Evolutionary conservation across 2,113 vertebrate species (phyloP).

Genomic region (Campylomormyrus numenius): DNA sequence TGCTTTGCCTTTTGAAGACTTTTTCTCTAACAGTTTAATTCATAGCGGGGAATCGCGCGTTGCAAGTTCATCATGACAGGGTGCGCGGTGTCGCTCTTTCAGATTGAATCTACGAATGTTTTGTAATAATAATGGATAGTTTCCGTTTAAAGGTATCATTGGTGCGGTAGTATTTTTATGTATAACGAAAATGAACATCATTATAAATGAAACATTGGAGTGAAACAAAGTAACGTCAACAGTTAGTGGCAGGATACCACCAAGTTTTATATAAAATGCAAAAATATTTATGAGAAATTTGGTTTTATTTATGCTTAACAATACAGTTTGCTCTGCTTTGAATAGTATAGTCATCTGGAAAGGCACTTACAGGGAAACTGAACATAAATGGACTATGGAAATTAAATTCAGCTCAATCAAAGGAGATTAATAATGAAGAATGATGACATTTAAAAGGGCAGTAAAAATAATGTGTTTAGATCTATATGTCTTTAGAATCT

Average conservation of each 20-base stretch:
- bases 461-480: background rate
- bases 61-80: background rate
- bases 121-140: background rate
- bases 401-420: background rate
- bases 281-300: background rate
- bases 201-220: background rate
- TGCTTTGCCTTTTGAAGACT: background rate
- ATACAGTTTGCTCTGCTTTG: background rate
- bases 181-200: background rate
- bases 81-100: background rate
- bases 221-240: background rate
- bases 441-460: background rate
- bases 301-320: background rate
- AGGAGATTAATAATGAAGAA: background rate
- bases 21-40: background rate
- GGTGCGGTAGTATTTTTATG: background rate
- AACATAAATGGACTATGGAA: background rate
- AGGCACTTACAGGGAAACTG: background rate
- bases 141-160: background rate
- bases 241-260: background rate
- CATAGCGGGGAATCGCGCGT: background rate
- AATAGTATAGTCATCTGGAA: background rate
- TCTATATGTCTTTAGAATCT: background rate
- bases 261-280: background rate
- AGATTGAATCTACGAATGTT: background rate